Base-by-base conservation (phyloP, 2,113 vertebrate genomes). In the Lophura nycthemera region DNA sequence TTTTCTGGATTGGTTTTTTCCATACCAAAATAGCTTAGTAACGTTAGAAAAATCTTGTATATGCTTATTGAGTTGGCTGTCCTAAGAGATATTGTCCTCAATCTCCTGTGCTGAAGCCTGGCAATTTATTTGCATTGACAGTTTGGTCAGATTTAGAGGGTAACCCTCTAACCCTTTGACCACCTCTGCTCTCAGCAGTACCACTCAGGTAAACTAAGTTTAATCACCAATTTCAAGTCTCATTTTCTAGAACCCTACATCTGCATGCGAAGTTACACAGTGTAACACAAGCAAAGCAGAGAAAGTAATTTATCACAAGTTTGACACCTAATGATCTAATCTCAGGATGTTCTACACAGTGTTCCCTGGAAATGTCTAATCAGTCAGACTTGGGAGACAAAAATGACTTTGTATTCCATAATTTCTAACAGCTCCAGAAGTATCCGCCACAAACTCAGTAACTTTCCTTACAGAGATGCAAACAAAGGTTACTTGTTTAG, bases 401-500 rank as follows among this genome's bases (percentile, higher is more conserved):
- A 91, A 67, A 43, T 18, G 1, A 25, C 61, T 75, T 79, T 63
- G 70, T 64, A 17, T 81, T 92, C 38, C 27, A 13, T 56, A 30
- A 32, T 69, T 88, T 86, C 64, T 59, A 78, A 75, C 29, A 14
- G 19, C 30, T 77, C n/a, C 61, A 72, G 48, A 61, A 7, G 3
- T 15, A 66, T 43, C 57, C 43, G 43, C 34, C 43, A 32, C 64
- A 76, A 72, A 83, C n/a, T 84, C 36, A 8, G 56, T 1, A 0
- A 24, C 43, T 75, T 93, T 93, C 74, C 57, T 3, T 11, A 86
- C 18, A 11, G 66, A 90, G 63, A 71, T 43, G 24, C 40, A 86
- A 80, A 94, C 79, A 96, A 94, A 94, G 80, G 80, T 86, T 69
- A 86, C 30, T 93, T 95, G 88, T 95, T 38, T 38, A 32, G 43